Conservation (phyloP, 2,113 vertebrate genomes). For the Phocoena phocoena region DNA sequence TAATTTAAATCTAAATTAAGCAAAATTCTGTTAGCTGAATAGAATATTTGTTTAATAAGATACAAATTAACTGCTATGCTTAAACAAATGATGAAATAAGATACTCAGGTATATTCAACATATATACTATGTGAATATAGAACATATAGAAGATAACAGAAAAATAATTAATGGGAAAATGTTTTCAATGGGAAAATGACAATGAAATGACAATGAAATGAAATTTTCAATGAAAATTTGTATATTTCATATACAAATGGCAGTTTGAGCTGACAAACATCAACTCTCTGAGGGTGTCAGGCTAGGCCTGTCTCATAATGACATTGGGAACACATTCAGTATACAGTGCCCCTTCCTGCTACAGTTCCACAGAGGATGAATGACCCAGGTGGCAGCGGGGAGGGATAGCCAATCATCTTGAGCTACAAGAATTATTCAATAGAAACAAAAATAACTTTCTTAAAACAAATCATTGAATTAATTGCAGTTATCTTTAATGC, state of each 20-base stretch:
- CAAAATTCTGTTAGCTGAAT: not conserved
- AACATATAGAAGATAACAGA: not conserved
- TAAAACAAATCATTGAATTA: slow-evolving; percentile 23
- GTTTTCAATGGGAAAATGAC: not conserved
- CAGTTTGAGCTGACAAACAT: not conserved
- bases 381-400: not conserved
- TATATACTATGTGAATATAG: not conserved
- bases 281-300: not conserved
- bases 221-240: not conserved
- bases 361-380: not conserved
- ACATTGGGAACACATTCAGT: not conserved
- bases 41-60: slow-evolving; percentile 10
- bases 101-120: not conserved
- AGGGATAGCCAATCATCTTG: not conserved
- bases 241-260: not conserved
- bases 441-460: not conserved
- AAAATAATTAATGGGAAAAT: not conserved
- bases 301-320: not conserved
- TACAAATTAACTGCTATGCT: not conserved
- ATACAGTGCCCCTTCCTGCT: not conserved
- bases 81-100: not conserved
- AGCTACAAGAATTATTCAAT: not conserved
- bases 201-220: too few species aligned
- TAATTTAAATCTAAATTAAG: not conserved
- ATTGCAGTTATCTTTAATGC: not conserved